Base-by-base conservation (phyloP, 2,113 vertebrate species). In the Calidris pugnax region DNA sequence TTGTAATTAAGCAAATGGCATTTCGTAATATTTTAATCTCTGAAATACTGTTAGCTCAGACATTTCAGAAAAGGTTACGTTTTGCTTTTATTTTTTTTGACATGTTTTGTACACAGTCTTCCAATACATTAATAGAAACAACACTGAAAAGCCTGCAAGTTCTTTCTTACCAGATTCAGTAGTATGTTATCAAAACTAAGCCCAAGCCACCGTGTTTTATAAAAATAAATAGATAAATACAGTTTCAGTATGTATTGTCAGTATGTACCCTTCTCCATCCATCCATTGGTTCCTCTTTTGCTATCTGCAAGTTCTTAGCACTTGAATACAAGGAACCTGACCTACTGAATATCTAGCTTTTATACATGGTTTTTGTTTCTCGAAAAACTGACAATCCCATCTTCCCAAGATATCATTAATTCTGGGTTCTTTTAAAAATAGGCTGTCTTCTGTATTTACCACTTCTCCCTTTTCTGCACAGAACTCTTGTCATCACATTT, bases 11-110 rank as follows among this genome's bases (percentile, higher is more conserved):
- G 37, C 60, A 95, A 87, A 78, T 59, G 69, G n/a, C 66, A 93
- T 82, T 90, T 60, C 87, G 64, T 68, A 76, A 30, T 73, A 87
- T 91, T 85, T 89, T 95, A 60, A 91, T 73, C 48, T 81, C 79
- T 79, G 45, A 84, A 94, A 90, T 51, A 75, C 0, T 72, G 27
- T 74, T 92, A 56, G 37, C 79, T 90, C 86, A 73, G 93, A 72
- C 23, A 75, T 69, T 91, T 95, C 71, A 89, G 86, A 37, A 92
- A 91, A 87, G 53, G 78, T 60, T 94, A 89, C 60, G 17, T 60
- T 89, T 56, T 72, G 30, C 12, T 92, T 91, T 93, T 33, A 66
- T 50, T 37, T 84, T 47, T 89, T 85, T 85, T 84, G 60, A 77
- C 33, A 27, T 16, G 7, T 75, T 90, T 81, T 55, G 53, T 39